Conservation (phyloP, 2,797 vertebrate species). For the Alcedo quadribrachys region DNA sequence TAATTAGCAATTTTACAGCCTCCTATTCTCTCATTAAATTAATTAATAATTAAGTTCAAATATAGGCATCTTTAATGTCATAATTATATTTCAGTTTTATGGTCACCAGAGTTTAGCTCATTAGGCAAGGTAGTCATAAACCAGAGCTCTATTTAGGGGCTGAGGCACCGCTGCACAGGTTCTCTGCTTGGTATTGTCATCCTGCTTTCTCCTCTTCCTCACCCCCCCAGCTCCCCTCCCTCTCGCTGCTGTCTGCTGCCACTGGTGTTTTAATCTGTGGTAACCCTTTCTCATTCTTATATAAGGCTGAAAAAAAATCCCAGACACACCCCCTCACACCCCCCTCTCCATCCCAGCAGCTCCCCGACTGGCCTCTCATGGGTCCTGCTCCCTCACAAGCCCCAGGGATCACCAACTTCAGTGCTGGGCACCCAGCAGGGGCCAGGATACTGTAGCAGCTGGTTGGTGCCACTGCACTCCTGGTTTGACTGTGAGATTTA, state of each 20-base stretch:
- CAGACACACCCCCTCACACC: not conserved
- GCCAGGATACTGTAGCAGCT: not conserved
- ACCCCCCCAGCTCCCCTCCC: not conserved
- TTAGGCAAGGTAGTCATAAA: conserved; percentile 82
- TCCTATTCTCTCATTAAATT: conserved; percentile 89
- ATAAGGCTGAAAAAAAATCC: not conserved
- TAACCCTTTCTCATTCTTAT: conserved; percentile 30
- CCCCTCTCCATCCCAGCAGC: not conserved
- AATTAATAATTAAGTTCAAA: conserved; percentile 92
- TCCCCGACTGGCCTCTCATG: not conserved
- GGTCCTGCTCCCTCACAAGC: not conserved
- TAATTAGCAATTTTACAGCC: conserved; percentile 91
- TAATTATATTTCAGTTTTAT: conserved; percentile 91
- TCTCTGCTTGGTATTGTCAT: conserved; percentile 47
- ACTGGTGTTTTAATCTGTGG: not conserved
- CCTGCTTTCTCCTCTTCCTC: not conserved
- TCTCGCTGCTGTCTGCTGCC: not conserved
- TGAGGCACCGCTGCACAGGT: conserved; percentile 45
- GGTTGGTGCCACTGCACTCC: not conserved
- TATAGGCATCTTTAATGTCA: conserved; percentile 91
- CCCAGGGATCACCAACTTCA: not conserved
- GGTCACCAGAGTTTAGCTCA: conserved; percentile 85
- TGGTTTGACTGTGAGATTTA: conserved; percentile 39
- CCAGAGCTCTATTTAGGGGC: conserved; percentile 71
- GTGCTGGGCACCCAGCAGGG: not conserved